Evolutionary conservation across 1,140 invertebrate genomes (phyloP).

Genomic region (roundworm (Caenorhabditis elegans)): WBcel235 BX284606.5:15836501-15837000

Average conservation of each 20-base stretch:
- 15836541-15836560: slow-evolving; percentile 83
- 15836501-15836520: slow-evolving; percentile 93
- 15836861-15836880: slow-evolving; percentile 75
- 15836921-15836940: slow-evolving; percentile 86
- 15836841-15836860: not conserved
- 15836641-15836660: slow-evolving; percentile 85
- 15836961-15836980: slow-evolving; percentile 89
- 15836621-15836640: slow-evolving; percentile 86
- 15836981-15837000: slow-evolving; percentile 82
- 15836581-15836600: slow-evolving; percentile 82
- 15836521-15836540: slow-evolving; percentile 79
- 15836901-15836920: slow-evolving; percentile 79
- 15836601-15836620: slow-evolving; percentile 79
- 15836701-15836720: slow-evolving; percentile 82
- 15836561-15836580: slow-evolving; percentile 81
- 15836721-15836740: slow-evolving; percentile 87
- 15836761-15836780: slow-evolving; percentile 80
- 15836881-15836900: slow-evolving; percentile 84
- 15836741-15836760: slow-evolving; percentile 79
- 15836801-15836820: slow-evolving; percentile 74
- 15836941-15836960: slow-evolving; percentile 86
- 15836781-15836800: slow-evolving; percentile 86
- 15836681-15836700: slow-evolving; percentile 78
- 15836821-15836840: slow-evolving; percentile 60
- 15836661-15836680: slow-evolving; percentile 90